These are phyloP conservation scores for Phrynosoma blainvillii DNA, from an alignment of 2,113 vertebrate genomes.

Conservation along the genomic window DNA sequence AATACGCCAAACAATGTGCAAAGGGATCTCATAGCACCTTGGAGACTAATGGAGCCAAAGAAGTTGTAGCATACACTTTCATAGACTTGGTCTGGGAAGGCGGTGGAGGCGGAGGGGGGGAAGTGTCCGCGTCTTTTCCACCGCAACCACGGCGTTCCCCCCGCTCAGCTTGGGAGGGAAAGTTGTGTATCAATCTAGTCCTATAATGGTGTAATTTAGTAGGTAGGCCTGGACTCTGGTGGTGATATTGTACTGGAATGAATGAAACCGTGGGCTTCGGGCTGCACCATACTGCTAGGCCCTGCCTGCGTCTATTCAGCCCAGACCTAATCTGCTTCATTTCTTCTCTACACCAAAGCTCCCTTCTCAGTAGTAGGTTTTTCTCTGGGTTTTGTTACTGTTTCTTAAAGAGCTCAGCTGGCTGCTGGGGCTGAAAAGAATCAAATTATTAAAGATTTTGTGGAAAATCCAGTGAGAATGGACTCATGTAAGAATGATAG, in stretches of 20 bases:
- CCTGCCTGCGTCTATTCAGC: constrained; percentile 82
- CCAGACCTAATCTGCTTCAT: constrained; percentile 83
- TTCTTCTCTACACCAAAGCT: constrained; percentile 77
- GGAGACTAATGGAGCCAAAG: too few relatives aligned
- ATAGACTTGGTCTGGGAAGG: constrained; percentile 32
- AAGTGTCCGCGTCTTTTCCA: neutral
- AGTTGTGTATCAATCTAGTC: constrained; percentile 80
- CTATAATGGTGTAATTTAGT: constrained; percentile 87
- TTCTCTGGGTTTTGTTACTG: constrained; percentile 83
- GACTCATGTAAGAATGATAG: constrained; percentile 77
- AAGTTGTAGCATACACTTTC: too few relatives aligned
- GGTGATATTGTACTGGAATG: constrained; percentile 84
- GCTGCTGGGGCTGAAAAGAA: constrained; percentile 81
- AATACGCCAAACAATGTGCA: constrained; percentile 61
- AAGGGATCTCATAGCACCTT: too few relatives aligned
- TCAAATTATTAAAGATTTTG: constrained; percentile 86
- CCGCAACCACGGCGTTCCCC: constrained; percentile 26
- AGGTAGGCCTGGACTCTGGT: constrained; percentile 83
- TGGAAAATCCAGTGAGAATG: constrained; percentile 83
- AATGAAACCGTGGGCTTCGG: constrained; percentile 82
- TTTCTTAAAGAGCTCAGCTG: constrained; percentile 86
- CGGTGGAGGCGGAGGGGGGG: constrained; percentile 32
- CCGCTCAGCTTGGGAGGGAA: constrained; percentile 74
- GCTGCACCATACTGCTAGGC: constrained; percentile 80
- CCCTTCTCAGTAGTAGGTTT: constrained; percentile 79